Evolutionary conservation across 2,113 vertebrate species (phyloP), one percentile per base, ranked within the genome.

Genomic region (Sardina pilchardus): DNA sequence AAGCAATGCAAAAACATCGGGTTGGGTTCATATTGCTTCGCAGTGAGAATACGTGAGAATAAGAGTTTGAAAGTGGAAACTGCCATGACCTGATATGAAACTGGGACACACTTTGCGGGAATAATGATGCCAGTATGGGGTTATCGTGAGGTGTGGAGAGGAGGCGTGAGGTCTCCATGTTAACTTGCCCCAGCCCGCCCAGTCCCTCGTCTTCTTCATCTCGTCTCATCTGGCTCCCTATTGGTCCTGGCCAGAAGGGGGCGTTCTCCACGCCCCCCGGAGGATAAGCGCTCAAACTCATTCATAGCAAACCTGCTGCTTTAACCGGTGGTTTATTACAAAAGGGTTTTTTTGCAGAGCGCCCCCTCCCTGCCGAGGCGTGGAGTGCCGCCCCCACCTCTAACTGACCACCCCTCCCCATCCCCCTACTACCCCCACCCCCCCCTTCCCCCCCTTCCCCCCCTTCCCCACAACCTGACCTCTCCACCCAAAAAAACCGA

Each of bases 221-320:
- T 39, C 30, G 21, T 2, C 43, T 42, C 43, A 81, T 3, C 26
- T 63, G 4, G 6, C 53, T 8, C 24, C 34, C 30, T 42, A 24
- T 34, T 81, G 82, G 67, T 19, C 17, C 82, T 63, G 53, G 81
- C 30, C 30, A 10, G 63, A 56, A 82, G 71, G 19, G 17, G 83
- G 86, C 91, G 86, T 82, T 91, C 88, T 88, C 87, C 94, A 94
- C 94, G 93, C 92, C 93, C 81, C 67, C 91, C 87, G 84, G 94
- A 94, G 94, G 94, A 85, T 86, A 30, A 89, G 91, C 16, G 93
- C 95, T 94, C 95, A 95, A 95, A 96, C 95, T 93, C 94, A 94
- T 94, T 95, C 94, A 94, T 95, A 95, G 92, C 95, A 96, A 96
- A 96, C 95, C 95, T 94, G 91, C 88, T 94, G 94, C 93, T 95